Base-by-base conservation (phyloP, 2,888 invertebrate genomes). In the Drosophila hamatofila region DNA sequence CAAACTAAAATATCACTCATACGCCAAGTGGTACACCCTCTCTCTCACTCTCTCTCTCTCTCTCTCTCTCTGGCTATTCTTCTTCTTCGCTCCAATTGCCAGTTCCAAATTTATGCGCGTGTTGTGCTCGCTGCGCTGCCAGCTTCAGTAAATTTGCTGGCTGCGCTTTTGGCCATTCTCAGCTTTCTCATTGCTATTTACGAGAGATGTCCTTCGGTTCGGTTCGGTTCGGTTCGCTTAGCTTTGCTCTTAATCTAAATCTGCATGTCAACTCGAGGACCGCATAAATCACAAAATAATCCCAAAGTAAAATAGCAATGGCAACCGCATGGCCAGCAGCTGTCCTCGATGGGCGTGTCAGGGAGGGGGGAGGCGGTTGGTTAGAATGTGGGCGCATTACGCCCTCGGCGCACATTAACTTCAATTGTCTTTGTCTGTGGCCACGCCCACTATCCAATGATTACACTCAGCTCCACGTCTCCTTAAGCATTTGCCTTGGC, bases 211-310 rank as follows among this genome's bases (percentile, higher is more conserved):
- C 69, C 70, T 48, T 48, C 48, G 21, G 51, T 39, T 54, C 35
- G 52, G 27, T 37, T 51, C 75, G 55, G 57, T 46, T 57, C 46
- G 58, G 58, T 58, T 64, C 52, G 51, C 41, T 57, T 67, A 42
- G 80, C 62, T 72, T 65, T 66, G 79, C 83, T 81, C 83, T 82
- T 91, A 88, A 90, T 91, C 91, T 90, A 89, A 91, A 91, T 91
- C 91, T 91, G 90, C 90, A 90, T 91, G 91, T 91, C 91, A 91
- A 90, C 91, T 91, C 75, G 83, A 91, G 87, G 86, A 88, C 89
- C 91, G 91, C 91, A 91, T 91, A 91, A 91, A 91, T 91, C 91
- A 91, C 90, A 90, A 87, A 91, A 90, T 91, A 91, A 91, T 91
- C 91, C 91, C 83, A 82, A 90, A 91, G 81, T 89, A 91, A 90